Base-by-base conservation (phyloP, 2,888 invertebrate species). In the Electrophaes corylata region DNA sequence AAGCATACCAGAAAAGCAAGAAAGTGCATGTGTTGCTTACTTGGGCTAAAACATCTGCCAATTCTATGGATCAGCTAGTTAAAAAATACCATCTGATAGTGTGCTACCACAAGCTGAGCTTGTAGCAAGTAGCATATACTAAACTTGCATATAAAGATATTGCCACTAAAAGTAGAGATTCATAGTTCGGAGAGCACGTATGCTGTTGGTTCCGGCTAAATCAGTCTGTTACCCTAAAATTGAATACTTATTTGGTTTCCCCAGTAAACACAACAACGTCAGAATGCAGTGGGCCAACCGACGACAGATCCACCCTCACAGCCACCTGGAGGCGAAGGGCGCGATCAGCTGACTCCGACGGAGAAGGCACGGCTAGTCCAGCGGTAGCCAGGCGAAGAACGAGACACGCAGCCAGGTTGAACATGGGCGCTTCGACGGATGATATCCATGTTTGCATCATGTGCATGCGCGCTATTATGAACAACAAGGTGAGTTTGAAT, bases 391-490 rank as follows among this genome's bases (percentile, higher is more conserved):
- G 96, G 73, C 87, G 96, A 40, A 93, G 97, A 62, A 95, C 96
- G 35, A 93, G 96, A 61, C 98, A 98, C 84, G 96, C 97, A 31
- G 96, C 97, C 48, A 94, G 96, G 72, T 92, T 98, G 66, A 98
- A 97, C 84, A 97, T 98, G 97, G 98, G 98, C 51, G 97, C 98
- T 73, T 96, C 98, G 57, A 97, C 98, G 64, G 99, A 99, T 84
- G 99, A 99, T 83, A 98, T 99, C 78, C 99, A 99, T 89, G 98
- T 99, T 62, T 99, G 99, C 93, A 98, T 99, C 78, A 97, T 98
- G 96, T 99, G 99, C 83, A 95, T 99, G 93, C 94, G 99, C 57
- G 99, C 99, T 72, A 99, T 99, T 79, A 99, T 99, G 99, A 99
- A 99, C 90, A 99, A 99, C 84, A 99, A 99, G 94, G 96, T 95